Conservation (phyloP, 2,888 invertebrate species). For the Anarsia innoxiella region DNA sequence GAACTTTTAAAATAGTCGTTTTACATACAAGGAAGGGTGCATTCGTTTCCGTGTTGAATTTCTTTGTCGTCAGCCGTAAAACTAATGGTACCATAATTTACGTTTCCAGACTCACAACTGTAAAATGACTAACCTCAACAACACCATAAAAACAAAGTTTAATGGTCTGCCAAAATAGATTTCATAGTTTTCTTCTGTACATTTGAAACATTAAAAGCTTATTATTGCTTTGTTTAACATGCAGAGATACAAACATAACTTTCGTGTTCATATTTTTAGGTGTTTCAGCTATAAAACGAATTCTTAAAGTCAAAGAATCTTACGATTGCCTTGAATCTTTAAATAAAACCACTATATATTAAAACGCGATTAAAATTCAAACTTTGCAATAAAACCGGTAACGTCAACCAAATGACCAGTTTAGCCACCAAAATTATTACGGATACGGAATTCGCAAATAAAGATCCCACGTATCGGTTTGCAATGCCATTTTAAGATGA, state of each 20-base stretch:
- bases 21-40: neutral
- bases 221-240: neutral
- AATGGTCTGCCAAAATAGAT: slow-evolving; percentile 37
- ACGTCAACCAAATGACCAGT: slow-evolving; percentile 9
- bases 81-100: slow-evolving; percentile 25
- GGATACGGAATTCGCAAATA: slow-evolving; percentile 12
- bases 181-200: slow-evolving; percentile 32
- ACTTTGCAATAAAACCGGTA: slow-evolving; percentile 9
- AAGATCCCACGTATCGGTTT: slow-evolving; percentile 7
- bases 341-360: slow-evolving; percentile 5
- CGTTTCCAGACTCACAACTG: slow-evolving; percentile 27
- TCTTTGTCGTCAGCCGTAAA: slow-evolving; percentile 20
- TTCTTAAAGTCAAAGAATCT: neutral
- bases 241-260: neutral
- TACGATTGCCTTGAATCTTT: slow-evolving; percentile 1
- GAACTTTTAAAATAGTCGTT: slow-evolving; percentile 1
- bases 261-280: neutral
- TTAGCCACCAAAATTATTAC: slow-evolving; percentile 10
- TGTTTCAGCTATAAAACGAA: neutral
- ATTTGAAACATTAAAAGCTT: neutral
- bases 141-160: slow-evolving; percentile 31
- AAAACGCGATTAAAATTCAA: slow-evolving; percentile 3
- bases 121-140: slow-evolving; percentile 32
- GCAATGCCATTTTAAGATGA: slow-evolving; percentile 10
- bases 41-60: slow-evolving; percentile 8